Conservation (phyloP, 1,140 invertebrate genomes). For the Drosophila suzukii region DNA sequence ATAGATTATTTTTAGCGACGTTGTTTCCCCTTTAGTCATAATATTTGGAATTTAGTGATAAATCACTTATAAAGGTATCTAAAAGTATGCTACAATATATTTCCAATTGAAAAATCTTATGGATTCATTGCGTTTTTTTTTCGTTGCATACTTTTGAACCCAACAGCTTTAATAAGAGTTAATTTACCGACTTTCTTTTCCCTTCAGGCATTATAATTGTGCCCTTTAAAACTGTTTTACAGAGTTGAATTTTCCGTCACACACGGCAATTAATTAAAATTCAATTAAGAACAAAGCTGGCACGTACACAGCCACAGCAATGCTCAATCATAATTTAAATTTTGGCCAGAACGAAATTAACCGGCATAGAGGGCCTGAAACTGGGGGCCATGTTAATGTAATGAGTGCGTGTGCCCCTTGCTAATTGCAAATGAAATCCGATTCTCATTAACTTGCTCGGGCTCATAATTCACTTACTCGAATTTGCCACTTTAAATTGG, state of each 20-base stretch:
- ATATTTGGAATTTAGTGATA: background rate
- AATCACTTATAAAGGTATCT: too few relatives aligned
- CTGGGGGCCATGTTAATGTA: constrained; percentile 6
- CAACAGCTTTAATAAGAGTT: background rate
- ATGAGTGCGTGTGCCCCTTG: constrained; percentile 13
- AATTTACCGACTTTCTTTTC: background rate
- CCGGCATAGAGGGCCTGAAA: background rate
- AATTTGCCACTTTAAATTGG: constrained; percentile 28
- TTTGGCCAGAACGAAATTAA: constrained; percentile 46
- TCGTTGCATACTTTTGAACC: too few relatives aligned
- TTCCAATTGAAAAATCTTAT: too few relatives aligned
- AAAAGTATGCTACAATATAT: too few relatives aligned
- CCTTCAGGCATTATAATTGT: background rate
- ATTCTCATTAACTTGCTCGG: constrained; percentile 43
- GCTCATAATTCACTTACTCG: constrained; percentile 20
- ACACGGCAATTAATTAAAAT: constrained; percentile 57
- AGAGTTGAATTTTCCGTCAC: background rate
- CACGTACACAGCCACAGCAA: constrained; percentile 31
- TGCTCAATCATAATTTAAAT: constrained; percentile 64
- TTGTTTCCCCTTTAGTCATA: too few relatives aligned
- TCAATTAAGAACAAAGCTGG: constrained; percentile 49
- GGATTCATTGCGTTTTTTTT: too few relatives aligned
- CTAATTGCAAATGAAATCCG: constrained; percentile 63
- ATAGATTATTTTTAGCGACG: background rate
- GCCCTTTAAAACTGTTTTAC: background rate